Evolutionary conservation across 2,113 vertebrate species (phyloP), one percentile per base, ranked within the genome.

Genomic region (Chaetodon trifascialis): DNA sequence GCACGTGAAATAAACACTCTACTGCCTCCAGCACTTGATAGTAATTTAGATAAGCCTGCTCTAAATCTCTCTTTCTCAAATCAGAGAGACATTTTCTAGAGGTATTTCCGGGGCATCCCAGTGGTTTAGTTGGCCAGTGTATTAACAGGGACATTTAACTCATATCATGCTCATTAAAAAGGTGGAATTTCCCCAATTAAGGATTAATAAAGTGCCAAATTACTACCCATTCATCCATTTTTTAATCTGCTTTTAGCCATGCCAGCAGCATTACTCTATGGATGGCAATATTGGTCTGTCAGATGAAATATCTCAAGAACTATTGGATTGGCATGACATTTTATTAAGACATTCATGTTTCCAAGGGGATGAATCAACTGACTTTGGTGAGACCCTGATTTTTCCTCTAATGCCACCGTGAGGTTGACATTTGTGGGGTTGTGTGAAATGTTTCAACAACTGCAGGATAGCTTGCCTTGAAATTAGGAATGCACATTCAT

Each of bases 31-130:
- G 73, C 76, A 36, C 72, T 76, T 44, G 16, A 78, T 65, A 72
- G 44, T 51, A 76, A 78, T 85, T 86, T 56, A 77, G 83, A 88
- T 77, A 70, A 85, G 80, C 44, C 30, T 9, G 23, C 14, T 42
- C 3, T 11, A 34, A 42, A 11, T 78, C 49, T 86, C 73, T 47
- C 19, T 72, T n/a, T 55, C 66, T 47, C 25, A 67, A 38, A 58
- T 66, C 36, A 5, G 17, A 55, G 16, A 71, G 14, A 66, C 23
- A 51, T 80, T 83, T 69, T 52, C 65, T 47, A 34, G 47, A 78
- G 68, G 58, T 66, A 51, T 66, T 66, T 73, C 42, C 23, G 16
- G 30, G 38, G 40, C 49, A 11, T 59, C 19, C 64, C 40, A 12
- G 44, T 12, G 47, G 16, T 58, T 63, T 38, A 42, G 25, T 42